These are phyloP conservation scores for Cirrhinus mrigala DNA, from an alignment of 2,797 vertebrate species.

Conservation along the genomic window DNA sequence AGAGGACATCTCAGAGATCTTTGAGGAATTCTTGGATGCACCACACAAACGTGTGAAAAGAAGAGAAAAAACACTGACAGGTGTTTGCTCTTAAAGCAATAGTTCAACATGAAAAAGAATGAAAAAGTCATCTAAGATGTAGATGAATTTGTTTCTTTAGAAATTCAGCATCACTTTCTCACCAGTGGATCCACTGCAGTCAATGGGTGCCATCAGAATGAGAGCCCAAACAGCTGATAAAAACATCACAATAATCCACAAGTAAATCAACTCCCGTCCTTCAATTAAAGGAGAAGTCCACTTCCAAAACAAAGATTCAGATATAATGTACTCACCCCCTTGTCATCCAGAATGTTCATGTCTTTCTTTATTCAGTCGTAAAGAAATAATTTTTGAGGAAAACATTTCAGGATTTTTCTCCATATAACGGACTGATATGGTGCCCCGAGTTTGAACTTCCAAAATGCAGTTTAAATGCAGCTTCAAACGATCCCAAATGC, in stretches of 20 bases:
- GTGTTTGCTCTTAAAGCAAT: conserved; percentile 7
- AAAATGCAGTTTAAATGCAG: too few species aligned
- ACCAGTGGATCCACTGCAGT: neutral
- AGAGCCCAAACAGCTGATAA: neutral
- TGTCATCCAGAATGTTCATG: too few species aligned
- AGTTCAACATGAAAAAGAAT: neutral
- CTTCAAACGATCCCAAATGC: too few species aligned
- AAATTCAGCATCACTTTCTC: neutral
- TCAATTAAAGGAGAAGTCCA: too few species aligned
- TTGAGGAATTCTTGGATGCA: conserved; percentile 79
- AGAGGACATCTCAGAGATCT: conserved; percentile 75
- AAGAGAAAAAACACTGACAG: conserved; percentile 77
- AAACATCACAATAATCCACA: neutral
- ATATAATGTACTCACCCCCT: too few species aligned
- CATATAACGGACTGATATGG: too few species aligned
- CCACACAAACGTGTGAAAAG: conserved; percentile 80
- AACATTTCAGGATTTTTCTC: too few species aligned
- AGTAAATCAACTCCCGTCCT: neutral
- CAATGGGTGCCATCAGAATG: neutral
- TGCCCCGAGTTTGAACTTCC: too few species aligned
- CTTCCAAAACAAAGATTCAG: too few species aligned
- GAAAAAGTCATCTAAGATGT: neutral
- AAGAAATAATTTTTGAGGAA: too few species aligned
- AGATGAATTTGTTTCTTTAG: neutral
- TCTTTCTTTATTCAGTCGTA: too few species aligned